Evolutionary conservation across 30 jellyfish, hydroid and myxozoan genomes (phyloP).

Genomic region (Turritopsis dohrnii): DNA sequence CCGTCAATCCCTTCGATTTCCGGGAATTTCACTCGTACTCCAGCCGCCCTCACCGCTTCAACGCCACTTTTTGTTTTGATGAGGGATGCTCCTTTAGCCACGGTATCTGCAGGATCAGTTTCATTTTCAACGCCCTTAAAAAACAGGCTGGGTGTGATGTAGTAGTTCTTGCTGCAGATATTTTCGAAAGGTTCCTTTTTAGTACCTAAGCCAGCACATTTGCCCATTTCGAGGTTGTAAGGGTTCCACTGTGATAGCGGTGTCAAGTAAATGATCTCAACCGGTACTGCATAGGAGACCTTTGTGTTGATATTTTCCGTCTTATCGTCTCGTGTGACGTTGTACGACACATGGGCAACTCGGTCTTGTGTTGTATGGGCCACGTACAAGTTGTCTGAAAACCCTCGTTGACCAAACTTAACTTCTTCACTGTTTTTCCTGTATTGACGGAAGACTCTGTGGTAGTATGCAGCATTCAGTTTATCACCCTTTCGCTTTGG

Average conservation of each 20-base stretch:
- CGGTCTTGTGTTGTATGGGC: slow-evolving; percentile 39
- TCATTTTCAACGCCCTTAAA: slow-evolving; percentile 11
- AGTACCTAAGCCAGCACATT: slow-evolving; percentile 6
- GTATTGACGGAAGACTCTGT: slow-evolving; percentile 46
- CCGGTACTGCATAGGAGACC: slow-evolving; percentile 32
- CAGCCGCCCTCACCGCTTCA: slow-evolving; percentile 17
- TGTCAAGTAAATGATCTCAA: slow-evolving; percentile 32
- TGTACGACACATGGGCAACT: slow-evolving; percentile 7
- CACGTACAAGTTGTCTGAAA: slow-evolving; percentile 29
- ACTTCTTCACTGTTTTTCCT: slow-evolving; percentile 45
- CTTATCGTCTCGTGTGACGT: neutral
- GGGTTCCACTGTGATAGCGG: slow-evolving; percentile 32
- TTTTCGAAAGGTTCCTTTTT: neutral
- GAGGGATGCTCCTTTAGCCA: slow-evolving; percentile 38
- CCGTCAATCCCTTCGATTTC: slow-evolving; percentile 20
- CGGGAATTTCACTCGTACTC: slow-evolving; percentile 23
- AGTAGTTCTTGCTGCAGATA: slow-evolving; percentile 10
- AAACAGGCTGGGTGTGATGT: slow-evolving; percentile 26
- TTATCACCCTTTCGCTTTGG: slow-evolving; percentile 24
- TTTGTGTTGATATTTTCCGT: neutral
- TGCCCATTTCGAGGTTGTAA: slow-evolving; percentile 15
- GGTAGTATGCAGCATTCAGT: slow-evolving; percentile 62
- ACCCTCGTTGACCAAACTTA: slow-evolving; percentile 6
- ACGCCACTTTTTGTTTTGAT: slow-evolving; percentile 38
- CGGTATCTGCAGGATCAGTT: slow-evolving; percentile 26